These are phyloP conservation scores for Antedon mediterranea DNA, from an alignment of 53 echinoderm and acorn worm species.

Conservation along the genomic window DNA sequence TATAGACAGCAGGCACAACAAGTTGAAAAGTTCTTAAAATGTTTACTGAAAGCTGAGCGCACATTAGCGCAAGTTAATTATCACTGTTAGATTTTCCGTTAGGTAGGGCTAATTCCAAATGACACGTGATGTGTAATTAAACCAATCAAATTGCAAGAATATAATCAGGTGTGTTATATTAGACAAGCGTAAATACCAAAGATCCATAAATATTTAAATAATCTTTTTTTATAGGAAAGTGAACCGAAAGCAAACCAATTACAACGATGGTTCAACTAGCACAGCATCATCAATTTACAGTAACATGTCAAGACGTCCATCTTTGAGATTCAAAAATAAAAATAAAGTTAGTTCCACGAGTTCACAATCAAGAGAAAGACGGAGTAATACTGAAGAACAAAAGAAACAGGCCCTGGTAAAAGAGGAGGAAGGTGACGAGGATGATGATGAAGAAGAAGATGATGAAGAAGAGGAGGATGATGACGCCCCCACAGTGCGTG, in stretches of 20 bases:
- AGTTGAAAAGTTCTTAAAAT: no score
- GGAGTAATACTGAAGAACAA: not conserved
- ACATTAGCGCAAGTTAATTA: no score
- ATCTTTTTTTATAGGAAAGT: not conserved
- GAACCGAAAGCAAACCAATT: not conserved
- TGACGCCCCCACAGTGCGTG: slow-evolving; percentile 15
- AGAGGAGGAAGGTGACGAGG: slow-evolving; percentile 13
- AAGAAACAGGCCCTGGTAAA: slow-evolving; percentile 6
- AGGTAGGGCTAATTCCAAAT: no score
- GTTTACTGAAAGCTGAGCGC: no score
- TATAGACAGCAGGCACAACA: no score
- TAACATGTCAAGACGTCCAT: not conserved
- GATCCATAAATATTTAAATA: no score
- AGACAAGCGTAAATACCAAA: no score
- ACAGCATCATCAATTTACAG: not conserved
- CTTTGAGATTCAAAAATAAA: not conserved
- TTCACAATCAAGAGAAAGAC: not conserved
- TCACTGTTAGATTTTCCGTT: no score
- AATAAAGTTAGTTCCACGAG: not conserved
- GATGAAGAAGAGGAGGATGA: slow-evolving; percentile 19
- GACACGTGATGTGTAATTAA: no score
- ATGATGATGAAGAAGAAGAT: slow-evolving; percentile 6
- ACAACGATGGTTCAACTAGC: not conserved
- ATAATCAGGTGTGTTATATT: no score
- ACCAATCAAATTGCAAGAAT: no score